These are phyloP conservation scores for Pseudoatta argentina DNA, from an alignment of 1,140 invertebrate species.

Conservation along the genomic window DNA sequence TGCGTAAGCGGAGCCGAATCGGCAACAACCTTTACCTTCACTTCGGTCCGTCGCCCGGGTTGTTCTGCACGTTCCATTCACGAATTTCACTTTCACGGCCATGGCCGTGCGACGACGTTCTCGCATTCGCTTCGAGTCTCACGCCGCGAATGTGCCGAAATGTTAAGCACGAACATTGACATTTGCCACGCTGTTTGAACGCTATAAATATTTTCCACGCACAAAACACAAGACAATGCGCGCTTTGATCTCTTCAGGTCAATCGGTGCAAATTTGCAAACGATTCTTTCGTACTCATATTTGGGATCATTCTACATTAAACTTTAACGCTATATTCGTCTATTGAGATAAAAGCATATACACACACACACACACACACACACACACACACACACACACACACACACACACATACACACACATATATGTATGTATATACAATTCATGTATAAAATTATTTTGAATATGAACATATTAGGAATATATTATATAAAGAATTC, in stretches of 20 bases:
- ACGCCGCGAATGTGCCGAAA: slow-evolving; percentile 13
- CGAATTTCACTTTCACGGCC: slow-evolving; percentile 86
- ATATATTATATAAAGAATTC: too few species aligned
- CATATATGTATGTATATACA: not conserved
- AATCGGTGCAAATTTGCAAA: not conserved
- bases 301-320: not conserved
- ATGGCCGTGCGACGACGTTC: slow-evolving; percentile 76
- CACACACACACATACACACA: too few species aligned
- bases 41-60: slow-evolving; percentile 71
- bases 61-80: slow-evolving; percentile 81
- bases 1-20: slow-evolving; percentile 72
- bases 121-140: slow-evolving; percentile 3
- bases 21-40: slow-evolving; percentile 80
- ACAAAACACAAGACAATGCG: slow-evolving; percentile 1
- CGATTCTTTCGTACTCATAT: too few species aligned
- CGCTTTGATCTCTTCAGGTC: not conserved
- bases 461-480: not conserved
- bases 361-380: too few species aligned
- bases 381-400: too few species aligned
- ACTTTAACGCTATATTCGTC: not conserved
- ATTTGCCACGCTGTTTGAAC: not conserved
- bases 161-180: slow-evolving; percentile 20
- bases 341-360: not conserved
- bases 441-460: not conserved
- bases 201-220: slow-evolving; percentile 23